A percentile compares a stretch with the other conserved stretches of the same genome.
These are phyloP conservation scores for Lithophane leautieri DNA, from an alignment of 2,888 invertebrate genomes.

Conservation along the genomic window DNA sequence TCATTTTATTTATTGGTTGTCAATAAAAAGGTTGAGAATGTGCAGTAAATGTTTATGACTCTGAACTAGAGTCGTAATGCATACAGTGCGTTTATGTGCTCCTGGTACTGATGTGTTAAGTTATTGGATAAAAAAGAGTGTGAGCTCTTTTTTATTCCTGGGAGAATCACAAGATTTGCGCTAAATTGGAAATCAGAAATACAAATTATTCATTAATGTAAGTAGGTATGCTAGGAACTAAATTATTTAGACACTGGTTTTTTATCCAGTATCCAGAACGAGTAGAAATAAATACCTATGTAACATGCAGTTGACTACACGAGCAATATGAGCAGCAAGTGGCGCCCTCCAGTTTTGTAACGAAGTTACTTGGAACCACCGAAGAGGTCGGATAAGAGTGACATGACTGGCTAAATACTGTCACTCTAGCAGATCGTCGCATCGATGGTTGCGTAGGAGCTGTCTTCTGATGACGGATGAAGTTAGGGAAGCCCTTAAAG, in stretches of 20 bases:
- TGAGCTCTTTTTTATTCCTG: background rate
- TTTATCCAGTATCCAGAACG: background rate
- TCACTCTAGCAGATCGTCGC: too few species aligned
- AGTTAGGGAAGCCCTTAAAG: too few species aligned
- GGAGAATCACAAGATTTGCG: background rate
- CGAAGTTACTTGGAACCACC: too few species aligned
- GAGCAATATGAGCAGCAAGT: too few species aligned
- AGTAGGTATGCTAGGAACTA: background rate
- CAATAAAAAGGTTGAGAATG: slow-evolving; percentile 37
- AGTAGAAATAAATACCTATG: background rate
- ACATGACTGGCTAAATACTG: too few species aligned
- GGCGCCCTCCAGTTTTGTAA: too few species aligned
- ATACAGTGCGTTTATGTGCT: slow-evolving; percentile 30
- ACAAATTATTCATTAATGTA: background rate
- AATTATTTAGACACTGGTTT: background rate
- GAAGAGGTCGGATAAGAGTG: too few species aligned
- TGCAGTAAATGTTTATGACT: slow-evolving; percentile 61
- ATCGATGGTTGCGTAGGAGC: too few species aligned
- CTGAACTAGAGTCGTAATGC: slow-evolving; percentile 27
- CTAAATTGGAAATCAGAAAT: background rate
- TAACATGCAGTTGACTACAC: background rate
- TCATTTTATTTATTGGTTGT: slow-evolving; percentile 49
- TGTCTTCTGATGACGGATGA: too few species aligned
- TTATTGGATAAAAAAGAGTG: slow-evolving; percentile 18
- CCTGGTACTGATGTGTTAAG: slow-evolving; percentile 28